Evolutionary conservation across 2,797 vertebrate genomes (phyloP).

Genomic region (Bovichtus variegatus): DNA sequence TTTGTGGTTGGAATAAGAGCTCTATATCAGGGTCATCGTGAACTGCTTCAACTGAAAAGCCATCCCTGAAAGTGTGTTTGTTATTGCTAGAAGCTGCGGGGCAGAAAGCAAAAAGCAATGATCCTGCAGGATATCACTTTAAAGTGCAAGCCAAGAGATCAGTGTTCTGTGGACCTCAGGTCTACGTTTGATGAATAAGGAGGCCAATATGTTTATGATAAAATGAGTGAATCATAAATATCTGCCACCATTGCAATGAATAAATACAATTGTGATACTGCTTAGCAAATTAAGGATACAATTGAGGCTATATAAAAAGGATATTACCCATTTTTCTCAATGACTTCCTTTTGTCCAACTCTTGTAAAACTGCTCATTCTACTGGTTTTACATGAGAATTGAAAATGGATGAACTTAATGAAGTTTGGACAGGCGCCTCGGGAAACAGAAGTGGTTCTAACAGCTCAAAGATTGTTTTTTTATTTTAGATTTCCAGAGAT

Average conservation of each 20-base stretch:
- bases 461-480: background rate
- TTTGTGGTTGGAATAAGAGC: background rate
- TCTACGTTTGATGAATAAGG: background rate
- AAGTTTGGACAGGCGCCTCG: background rate
- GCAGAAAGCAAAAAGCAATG: background rate
- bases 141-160: background rate
- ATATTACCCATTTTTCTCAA: background rate
- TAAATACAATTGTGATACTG: background rate
- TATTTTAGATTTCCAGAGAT: background rate
- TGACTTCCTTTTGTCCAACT: background rate
- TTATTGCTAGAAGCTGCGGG: background rate
- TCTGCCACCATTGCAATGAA: background rate
- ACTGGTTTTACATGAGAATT: constrained; percentile 5
- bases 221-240: background rate
- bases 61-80: background rate
- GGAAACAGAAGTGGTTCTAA: background rate
- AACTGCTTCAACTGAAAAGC: background rate
- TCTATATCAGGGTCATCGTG: background rate
- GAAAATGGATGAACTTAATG: background rate
- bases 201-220: background rate
- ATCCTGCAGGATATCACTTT: background rate
- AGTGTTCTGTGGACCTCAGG: background rate
- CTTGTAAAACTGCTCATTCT: background rate
- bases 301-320: background rate
- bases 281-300: background rate